Evolutionary conservation across 2,113 vertebrate genomes (phyloP).

Genomic region (Psophia crepitans): DNA sequence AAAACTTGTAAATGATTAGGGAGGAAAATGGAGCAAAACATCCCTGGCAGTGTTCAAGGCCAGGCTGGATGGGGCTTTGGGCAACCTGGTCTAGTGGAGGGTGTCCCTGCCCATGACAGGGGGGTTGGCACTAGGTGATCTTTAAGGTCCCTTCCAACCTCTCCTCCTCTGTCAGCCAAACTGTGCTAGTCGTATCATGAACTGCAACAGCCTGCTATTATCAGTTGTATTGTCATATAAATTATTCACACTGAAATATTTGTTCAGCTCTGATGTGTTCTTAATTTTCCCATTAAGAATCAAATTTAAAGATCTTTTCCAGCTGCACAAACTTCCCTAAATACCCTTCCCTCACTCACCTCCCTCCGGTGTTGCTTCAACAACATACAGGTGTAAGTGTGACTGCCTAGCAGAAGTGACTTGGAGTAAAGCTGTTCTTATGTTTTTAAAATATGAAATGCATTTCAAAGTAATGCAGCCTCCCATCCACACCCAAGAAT

Average conservation of each 20-base stretch:
- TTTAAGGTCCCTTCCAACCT: not conserved
- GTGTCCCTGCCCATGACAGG: too few species aligned
- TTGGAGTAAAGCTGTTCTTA: not conserved
- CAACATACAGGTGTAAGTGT: not conserved
- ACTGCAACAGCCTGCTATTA: not conserved
- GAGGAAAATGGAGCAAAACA: not conserved
- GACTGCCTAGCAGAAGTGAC: not conserved
- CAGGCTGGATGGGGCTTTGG: too few species aligned
- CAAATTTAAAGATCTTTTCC: slow-evolving; percentile 16
- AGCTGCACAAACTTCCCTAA: slow-evolving; percentile 38
- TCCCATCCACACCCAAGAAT: not conserved
- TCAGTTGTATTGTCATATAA: not conserved
- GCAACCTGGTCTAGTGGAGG: too few species aligned
- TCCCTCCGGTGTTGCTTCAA: not conserved
- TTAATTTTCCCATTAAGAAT: slow-evolving; percentile 29
- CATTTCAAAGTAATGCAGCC: not conserved
- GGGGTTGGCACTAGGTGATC: too few species aligned
- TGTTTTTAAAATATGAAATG: not conserved
- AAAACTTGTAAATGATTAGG: not conserved
- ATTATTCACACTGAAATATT: slow-evolving; percentile 16
- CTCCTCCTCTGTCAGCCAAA: not conserved
- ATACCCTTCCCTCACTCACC: not conserved
- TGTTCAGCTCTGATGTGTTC: not conserved
- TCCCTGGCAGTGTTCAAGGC: not conserved
- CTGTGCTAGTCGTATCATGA: not conserved